These are phyloP conservation scores for Drosophila equinoxialis DNA, from an alignment of 1,140 invertebrate species.

Conservation along the genomic window DNA sequence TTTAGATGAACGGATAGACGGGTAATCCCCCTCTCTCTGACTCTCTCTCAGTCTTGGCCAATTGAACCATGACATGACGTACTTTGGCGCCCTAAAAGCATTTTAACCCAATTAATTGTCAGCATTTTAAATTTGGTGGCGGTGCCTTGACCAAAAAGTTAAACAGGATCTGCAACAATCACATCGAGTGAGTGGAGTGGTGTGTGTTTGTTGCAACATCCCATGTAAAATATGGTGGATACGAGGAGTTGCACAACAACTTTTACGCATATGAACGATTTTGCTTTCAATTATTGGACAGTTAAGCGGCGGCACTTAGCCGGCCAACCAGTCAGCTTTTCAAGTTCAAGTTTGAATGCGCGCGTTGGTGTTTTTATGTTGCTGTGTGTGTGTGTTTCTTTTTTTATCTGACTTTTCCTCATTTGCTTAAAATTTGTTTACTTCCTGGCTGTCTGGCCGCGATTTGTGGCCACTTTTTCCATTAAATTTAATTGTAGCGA, in stretches of 20 bases:
- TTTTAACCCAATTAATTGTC: constrained; percentile 66
- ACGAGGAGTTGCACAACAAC: constrained; percentile 67
- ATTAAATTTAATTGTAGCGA: constrained; percentile 58
- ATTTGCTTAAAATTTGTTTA: constrained; percentile 15
- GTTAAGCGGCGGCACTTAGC: neutral
- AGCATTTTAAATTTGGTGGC: neutral
- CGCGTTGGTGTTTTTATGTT: neutral
- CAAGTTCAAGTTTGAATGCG: constrained; percentile 69
- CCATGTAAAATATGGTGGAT: constrained; percentile 2
- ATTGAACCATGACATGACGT: constrained; percentile 42
- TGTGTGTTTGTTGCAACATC: constrained; percentile 9
- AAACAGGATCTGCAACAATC: constrained; percentile 41
- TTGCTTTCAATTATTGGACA: constrained; percentile 25
- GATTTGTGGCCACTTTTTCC: constrained; percentile 12
- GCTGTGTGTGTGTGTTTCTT: neutral
- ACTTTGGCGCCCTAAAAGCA: constrained; percentile 41
- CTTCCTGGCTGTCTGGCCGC: constrained; percentile 51
- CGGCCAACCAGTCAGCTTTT: constrained; percentile 23
- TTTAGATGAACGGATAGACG: neutral
- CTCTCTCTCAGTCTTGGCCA: neutral
- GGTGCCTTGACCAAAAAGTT: constrained; percentile 45
- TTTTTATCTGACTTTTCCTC: constrained; percentile 40
- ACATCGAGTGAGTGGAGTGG: constrained; percentile 7
- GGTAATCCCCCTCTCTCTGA: no score
- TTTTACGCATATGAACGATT: constrained; percentile 41